These are phyloP conservation scores for Hydractinia symbiolongicarpus DNA, from an alignment of 30 jellyfish, hydroid and myxozoan genomes.

Conservation along the genomic window DNA sequence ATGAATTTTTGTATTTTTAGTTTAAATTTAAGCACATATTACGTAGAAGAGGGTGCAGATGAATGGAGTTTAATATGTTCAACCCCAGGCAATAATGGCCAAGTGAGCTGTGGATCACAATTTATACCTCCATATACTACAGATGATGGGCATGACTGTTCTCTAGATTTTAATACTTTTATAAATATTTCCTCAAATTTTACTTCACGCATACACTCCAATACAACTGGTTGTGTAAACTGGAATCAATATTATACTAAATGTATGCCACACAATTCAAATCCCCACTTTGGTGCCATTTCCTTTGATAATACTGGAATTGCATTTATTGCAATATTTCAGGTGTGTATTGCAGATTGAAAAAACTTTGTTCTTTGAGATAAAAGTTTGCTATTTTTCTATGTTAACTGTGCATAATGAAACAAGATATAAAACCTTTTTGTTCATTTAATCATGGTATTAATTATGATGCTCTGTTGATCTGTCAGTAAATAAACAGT, in stretches of 20 bases:
- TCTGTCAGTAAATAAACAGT: not conserved
- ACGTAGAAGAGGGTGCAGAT: slow-evolving; percentile 4
- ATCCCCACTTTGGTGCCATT: slow-evolving; percentile 77
- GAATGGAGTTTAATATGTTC: slow-evolving; percentile 31
- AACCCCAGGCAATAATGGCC: slow-evolving; percentile 32
- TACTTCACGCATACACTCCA: not conserved
- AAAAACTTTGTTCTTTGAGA: not conserved
- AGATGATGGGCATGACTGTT: slow-evolving; percentile 33
- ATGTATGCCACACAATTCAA: slow-evolving; percentile 63
- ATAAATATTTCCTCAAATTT: slow-evolving; percentile 19
- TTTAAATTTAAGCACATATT: slow-evolving; percentile 8
- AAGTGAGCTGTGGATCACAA: slow-evolving; percentile 42
- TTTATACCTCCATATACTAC: slow-evolving; percentile 38
- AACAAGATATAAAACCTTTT: not conserved
- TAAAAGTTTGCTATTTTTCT: not conserved
- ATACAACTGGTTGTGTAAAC: slow-evolving; percentile 53
- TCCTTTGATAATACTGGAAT: slow-evolving; percentile 82
- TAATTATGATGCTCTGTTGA: not conserved
- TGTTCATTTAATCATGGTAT: not conserved
- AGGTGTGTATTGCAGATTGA: slow-evolving; percentile 36
- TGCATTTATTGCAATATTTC: slow-evolving; percentile 91
- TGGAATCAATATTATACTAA: slow-evolving; percentile 76
- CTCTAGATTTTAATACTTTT: slow-evolving; percentile 18
- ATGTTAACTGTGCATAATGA: not conserved
- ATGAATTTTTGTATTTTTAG: not conserved